Evolutionary conservation across 2,797 vertebrate genomes (phyloP).

Genomic region (Manis crassicaudata): DNA sequence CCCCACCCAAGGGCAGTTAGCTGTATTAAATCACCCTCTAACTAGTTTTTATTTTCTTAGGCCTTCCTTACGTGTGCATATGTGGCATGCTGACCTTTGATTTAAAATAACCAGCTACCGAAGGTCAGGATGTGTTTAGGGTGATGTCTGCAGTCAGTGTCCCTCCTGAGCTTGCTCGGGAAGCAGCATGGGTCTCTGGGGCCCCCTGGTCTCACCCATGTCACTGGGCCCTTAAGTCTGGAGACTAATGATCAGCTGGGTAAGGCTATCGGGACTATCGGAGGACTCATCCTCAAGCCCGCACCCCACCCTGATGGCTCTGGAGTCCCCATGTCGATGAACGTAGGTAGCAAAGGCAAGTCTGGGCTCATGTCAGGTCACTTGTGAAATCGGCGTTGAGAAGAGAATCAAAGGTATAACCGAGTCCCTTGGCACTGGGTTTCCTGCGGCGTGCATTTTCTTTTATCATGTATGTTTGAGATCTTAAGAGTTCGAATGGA

Average conservation of each 20-base stretch:
- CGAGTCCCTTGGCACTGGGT: slow-evolving; percentile 59
- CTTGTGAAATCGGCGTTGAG: slow-evolving; percentile 75
- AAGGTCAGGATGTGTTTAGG: slow-evolving; percentile 77
- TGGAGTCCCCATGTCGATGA: slow-evolving; percentile 52
- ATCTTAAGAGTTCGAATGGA: not conserved
- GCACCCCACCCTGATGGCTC: rapidly evolving
- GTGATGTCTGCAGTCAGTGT: slow-evolving; percentile 64
- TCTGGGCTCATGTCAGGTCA: slow-evolving; percentile 75
- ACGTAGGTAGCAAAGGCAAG: slow-evolving; percentile 72
- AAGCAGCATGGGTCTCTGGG: slow-evolving; percentile 38
- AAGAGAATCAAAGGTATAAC: slow-evolving; percentile 73
- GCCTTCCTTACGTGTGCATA: slow-evolving; percentile 83
- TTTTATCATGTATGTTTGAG: slow-evolving; percentile 71
- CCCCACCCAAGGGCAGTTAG: slow-evolving; percentile 84
- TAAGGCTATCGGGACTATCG: not conserved
- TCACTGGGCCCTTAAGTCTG: slow-evolving; percentile 58
- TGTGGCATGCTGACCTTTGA: slow-evolving; percentile 83
- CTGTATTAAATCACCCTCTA: slow-evolving; percentile 83
- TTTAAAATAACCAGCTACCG: slow-evolving; percentile 83
- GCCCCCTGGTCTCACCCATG: slow-evolving; percentile 58
- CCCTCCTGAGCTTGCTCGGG: slow-evolving; percentile 73
- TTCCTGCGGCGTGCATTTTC: slow-evolving; percentile 58
- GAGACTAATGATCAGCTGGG: slow-evolving; percentile 56
- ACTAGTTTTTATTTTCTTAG: slow-evolving; percentile 88
- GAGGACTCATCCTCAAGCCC: slow-evolving; percentile 50